Base-by-base conservation (phyloP, 2,888 invertebrate species). In the Periphyllus acericola region DNA sequence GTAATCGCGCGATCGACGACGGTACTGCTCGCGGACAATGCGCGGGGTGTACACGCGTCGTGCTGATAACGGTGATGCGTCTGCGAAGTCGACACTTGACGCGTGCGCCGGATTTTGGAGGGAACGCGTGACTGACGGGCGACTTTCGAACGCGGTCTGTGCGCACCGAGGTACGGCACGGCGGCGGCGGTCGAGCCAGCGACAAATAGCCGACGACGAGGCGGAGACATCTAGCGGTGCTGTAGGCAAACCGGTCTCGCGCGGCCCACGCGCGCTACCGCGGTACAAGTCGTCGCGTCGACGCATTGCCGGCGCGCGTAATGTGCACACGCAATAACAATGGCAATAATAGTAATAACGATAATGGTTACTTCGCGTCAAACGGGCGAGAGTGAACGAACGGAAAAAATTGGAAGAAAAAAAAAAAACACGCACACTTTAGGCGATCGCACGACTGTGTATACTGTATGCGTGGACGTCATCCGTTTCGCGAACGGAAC, bases 71-170 rank as follows among this genome's bases (percentile, higher is more conserved):
- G 46, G 14, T 46, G 14, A 14, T 46, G 14, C 3, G 11, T 1
- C 9, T 46, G n/a, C 36, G 55, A 60, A 68, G 25, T 40, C 52
- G 46, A 76, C 76, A 46, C 46, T 34, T 25, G 25, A 14, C 60
- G 74, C 86, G 86, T 87, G 86, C 80, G 36, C 3, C 80, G 60
- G 55, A 25, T 74, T 80, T 87, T 80, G 72, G 86, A 80, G 80
- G 86, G 86, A 87, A 80, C 86, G 86, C 86, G 86, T 80, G 86
- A 87, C 86, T 87, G 86, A 80, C 86, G 60, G 68, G 40, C 36
- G n/a, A 29, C 68, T 68, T 29, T 68, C 68, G 29, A 17, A 21
- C 79, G 52, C 76, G n/a, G 40, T 25, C 46, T 60, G 40, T 25
- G 25, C 8, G 29, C 9, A 25, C 36, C 4, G 25, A n/a, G 71